Evolutionary conservation across 2,888 invertebrate species (phyloP).

Genomic region (Ormyrus rosae): DNA sequence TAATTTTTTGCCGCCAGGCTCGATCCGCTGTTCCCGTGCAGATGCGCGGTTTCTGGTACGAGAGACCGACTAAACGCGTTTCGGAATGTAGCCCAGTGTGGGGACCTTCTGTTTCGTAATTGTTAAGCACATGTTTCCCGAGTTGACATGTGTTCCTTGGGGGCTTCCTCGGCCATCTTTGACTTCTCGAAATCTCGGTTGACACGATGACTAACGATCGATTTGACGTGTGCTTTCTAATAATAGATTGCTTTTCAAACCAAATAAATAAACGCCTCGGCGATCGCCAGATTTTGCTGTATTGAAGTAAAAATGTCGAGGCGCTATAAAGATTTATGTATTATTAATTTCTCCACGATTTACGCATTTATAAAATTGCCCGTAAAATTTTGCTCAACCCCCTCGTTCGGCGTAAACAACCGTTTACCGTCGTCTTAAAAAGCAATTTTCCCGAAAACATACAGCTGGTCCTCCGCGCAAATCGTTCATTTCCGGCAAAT

Average conservation of each 20-base stretch:
- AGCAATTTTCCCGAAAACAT: background rate
- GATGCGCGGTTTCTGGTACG: conserved; percentile 38
- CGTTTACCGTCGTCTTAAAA: background rate
- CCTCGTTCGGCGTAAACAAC: background rate
- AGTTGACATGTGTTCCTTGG: conserved; percentile 39
- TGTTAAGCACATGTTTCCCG: conserved; percentile 49
- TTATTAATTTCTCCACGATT: background rate
- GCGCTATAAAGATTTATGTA: too few relatives aligned
- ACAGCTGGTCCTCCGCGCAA: background rate
- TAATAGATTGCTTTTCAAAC: conserved; percentile 5
- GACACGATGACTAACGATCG: conserved; percentile 42
- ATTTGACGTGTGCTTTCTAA: conserved; percentile 17
- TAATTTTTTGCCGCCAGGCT: conserved; percentile 34
- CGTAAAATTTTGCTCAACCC: background rate
- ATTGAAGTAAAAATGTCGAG: too few relatives aligned
- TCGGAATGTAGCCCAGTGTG: background rate
- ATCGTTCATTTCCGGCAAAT: background rate
- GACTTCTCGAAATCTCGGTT: background rate
- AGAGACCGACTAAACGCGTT: conserved; percentile 32
- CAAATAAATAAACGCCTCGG: background rate
- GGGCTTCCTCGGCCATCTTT: conserved; percentile 23
- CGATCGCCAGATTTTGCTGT: too few relatives aligned
- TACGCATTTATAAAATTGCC: conserved; percentile 12
- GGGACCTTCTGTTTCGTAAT: conserved; percentile 25
- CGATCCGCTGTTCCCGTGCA: conserved; percentile 10